These are phyloP conservation scores for Ephestia elutella DNA, from an alignment of 1,140 invertebrate genomes.

Conservation along the genomic window DNA sequence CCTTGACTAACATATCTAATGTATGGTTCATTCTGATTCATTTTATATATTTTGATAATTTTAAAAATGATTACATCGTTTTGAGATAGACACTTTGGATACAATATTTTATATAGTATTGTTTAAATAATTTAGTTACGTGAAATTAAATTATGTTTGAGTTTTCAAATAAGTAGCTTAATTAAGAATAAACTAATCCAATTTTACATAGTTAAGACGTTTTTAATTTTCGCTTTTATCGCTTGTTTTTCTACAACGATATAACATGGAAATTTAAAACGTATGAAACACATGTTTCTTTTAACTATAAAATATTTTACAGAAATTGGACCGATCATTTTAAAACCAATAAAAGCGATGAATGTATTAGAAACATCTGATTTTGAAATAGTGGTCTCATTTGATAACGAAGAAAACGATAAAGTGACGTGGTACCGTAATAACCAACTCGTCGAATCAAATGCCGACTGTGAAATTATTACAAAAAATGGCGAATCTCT, in stretches of 20 bases:
- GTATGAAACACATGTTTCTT: background rate
- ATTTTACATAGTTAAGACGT: too few species aligned
- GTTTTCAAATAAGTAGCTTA: too few species aligned
- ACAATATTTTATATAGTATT: too few species aligned
- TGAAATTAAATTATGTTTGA: too few species aligned
- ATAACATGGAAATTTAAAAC: background rate
- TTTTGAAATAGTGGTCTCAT: slow-evolving; percentile 75
- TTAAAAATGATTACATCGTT: too few species aligned
- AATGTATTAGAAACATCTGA: slow-evolving; percentile 46
- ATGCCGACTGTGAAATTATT: slow-evolving; percentile 79
- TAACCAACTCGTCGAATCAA: slow-evolving; percentile 83
- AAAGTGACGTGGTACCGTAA: slow-evolving; percentile 93
- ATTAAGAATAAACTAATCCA: too few species aligned
- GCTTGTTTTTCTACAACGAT: background rate
- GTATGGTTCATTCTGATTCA: background rate
- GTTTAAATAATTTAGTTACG: too few species aligned
- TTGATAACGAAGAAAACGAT: slow-evolving; percentile 81
- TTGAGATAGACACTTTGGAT: too few species aligned
- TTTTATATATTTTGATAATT: too few species aligned
- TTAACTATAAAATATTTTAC: slow-evolving; percentile 45
- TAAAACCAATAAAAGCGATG: slow-evolving; percentile 52
- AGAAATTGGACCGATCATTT: slow-evolving; percentile 60
- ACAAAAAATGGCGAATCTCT: slow-evolving; percentile 80
- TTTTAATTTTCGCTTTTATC: too few species aligned
- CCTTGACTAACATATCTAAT: background rate